Conservation (phyloP, 2,113 vertebrate genomes). For the Tenrec ecaudatus region DNA sequence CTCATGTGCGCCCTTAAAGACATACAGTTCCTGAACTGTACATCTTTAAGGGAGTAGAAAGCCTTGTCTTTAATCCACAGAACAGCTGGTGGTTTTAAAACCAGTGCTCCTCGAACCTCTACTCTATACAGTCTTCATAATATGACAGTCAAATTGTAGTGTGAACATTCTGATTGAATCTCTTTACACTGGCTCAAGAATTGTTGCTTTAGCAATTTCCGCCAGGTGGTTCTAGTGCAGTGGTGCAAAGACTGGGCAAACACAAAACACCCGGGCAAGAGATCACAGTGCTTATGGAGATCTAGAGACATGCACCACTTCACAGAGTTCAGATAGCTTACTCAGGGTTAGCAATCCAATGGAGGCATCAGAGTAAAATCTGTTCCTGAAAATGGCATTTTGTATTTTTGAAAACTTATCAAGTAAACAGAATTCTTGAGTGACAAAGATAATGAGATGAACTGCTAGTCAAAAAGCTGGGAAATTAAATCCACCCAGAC, state of each 20-base stretch:
- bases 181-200: not conserved
- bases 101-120: not conserved
- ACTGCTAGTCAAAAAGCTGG: not conserved
- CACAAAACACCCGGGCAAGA: not conserved
- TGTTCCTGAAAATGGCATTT: conserved; percentile 3
- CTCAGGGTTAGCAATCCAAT: not conserved
- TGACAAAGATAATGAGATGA: not conserved
- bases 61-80: too few species aligned
- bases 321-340: not conserved
- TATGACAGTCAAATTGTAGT: not conserved
- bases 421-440: not conserved
- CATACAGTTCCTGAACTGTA: too few species aligned
- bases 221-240: not conserved
- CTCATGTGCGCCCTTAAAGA: too few species aligned
- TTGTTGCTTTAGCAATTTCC: not conserved
- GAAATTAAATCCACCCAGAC: not conserved
- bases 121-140: not conserved
- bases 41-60: too few species aligned
- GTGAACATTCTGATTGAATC: conserved; percentile 40
- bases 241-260: not conserved
- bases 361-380: conserved; percentile 10
- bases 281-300: conserved; percentile 33
- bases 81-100: too few species aligned
- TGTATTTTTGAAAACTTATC: not conserved
- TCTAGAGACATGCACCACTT: conserved; percentile 19